Evolutionary conservation across 2,113 vertebrate species (phyloP), one percentile per base, ranked within the genome.

Genomic region (Emydura subglobosa): DNA sequence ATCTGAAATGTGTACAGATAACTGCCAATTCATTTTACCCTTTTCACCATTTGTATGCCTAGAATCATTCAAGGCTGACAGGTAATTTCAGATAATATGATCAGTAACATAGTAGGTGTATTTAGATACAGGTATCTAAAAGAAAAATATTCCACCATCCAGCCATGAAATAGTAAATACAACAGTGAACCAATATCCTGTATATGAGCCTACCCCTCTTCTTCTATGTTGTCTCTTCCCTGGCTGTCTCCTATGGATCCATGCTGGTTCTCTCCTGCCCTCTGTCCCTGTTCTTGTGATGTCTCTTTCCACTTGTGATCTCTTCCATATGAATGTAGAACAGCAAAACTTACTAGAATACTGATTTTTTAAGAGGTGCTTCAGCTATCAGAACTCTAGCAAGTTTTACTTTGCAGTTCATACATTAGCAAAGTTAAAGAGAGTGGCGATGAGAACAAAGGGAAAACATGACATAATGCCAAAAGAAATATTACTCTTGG

Each of bases 391-490:
- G 14, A 87, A 39, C 10, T 21, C 47, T 90, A 6, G 22, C 22
- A 1, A n/a, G 13, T 91, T 91, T 95, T 88, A 31, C 74, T 91
- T 85, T 96, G 19, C 57, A 94, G 65, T n/a, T 96, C 19, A 39
- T 6, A 17, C 22, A 24, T 51, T 31, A 85, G 50, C 21, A 53
- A 2, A 39, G 16, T 76, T 82, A 95, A 79, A 12, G 0, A 3
- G 89, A 93, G n/a, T 25, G 47, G 42, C 82, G 76, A 74, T 81
- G 49, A 87, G 9, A 83, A 10, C 24, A 81, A 82, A 90, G 94
- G 57, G 76, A 86, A 44, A 57, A 17, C 12, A n/a, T 80, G 42
- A 86, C 79, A 85, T 61, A 82, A 61, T 42, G 29, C 42, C 68
- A 1, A 83, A 49, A 85, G 44, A 93, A 90, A 88, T 55, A 76